Base-by-base conservation (phyloP, 2,888 invertebrate species). In the Bhutanitis thaidina region DNA sequence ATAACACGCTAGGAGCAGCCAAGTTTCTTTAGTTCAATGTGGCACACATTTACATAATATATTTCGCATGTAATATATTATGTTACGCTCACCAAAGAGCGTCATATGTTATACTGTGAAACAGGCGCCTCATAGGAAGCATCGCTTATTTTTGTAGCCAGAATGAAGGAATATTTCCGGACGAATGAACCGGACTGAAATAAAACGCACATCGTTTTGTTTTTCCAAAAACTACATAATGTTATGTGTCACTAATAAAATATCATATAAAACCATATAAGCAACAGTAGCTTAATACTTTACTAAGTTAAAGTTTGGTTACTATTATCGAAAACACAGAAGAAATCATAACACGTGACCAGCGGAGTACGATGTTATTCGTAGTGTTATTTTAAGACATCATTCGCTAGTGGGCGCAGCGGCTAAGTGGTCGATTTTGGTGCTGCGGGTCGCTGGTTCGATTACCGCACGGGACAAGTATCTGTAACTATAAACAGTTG, bases 11-110 rank as follows among this genome's bases (percentile, higher is more conserved):
- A 50, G 58, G 57, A 59, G 51, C 59, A 56, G 59, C 64, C 62
- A 59, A 58, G 56, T 58, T 64, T 58, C 58, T 60, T 58, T 58
- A 58, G 62, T 60, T 59, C 59, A 59, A 58, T 62, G 71, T 72
- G 74, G 65, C 64, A 63, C 64, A 60, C 69, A 80, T 80, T 77
- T 77, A 79, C 77, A 81, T 80, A 80, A 62, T 58, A 59, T 66
- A 78, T 79, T 76, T 67, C 64, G 65, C 65, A 59, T 60, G 69
- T 73, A 70, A 77, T 70, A 69, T 66, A 70, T 66, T 65, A 64
- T 71, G 67, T 69, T 64, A 64, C 62, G 64, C 57, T 66, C 55
- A 60, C 60, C 55, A 57, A 57, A 57, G 58, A 60, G 56, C 47
- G 51, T 63, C 62, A 65, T 65, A 65, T 62, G 61, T 62, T 60